Base-by-base conservation (phyloP, 2,888 invertebrate genomes). In the Hyppa rectilinea region DNA sequence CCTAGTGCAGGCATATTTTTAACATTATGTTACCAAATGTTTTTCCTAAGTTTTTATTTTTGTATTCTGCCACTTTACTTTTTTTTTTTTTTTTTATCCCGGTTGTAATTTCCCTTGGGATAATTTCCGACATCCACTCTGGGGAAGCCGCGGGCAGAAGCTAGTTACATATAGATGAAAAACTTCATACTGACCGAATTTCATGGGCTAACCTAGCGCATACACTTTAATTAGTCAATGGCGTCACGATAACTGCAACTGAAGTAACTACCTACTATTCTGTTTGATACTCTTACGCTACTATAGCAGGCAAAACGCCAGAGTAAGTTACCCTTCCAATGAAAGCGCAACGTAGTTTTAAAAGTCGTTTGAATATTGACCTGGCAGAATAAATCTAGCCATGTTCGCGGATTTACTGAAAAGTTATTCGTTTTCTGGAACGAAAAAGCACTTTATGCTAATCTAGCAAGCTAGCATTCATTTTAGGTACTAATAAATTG, bases 351-450 rank as follows among this genome's bases (percentile, higher is more conserved):
- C 40, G 80, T 64, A 56, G 59, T 74, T 64, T 50, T 53, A 72
- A 72, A 75, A 75, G 58, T 59, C 58, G 75, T 79, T 75, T 79
- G 63, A 75, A 72, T 75, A 75, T 79, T 79, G 73, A 79, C 73
- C 75, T 60, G 43, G 58, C 53, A 59, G 78, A 71, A 59, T 59
- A 74, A 78, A 71, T 23, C 59, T 40, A 53, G 71, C 59, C 23
- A 23, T 71, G 78, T 78, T 59, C 53, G 47, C 73, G 4, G 59
- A 59, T 71, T 78, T 26, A 47, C 17, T 36, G 71, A 36, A 26
- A 77, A 71, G 45, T 59, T 78, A 78, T 78, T 55, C 53, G 59
- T 71, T 74, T 78, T 70, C 78, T 59, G 34, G 40, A 50, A n/a
- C 10, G 43, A 31, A 31, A n/a, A 26, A 17, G 43, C n/a, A 26